Evolutionary conservation across 1,140 invertebrate genomes (phyloP), one percentile per base, ranked within the genome.

Genomic region (Gryon sp.): DNA sequence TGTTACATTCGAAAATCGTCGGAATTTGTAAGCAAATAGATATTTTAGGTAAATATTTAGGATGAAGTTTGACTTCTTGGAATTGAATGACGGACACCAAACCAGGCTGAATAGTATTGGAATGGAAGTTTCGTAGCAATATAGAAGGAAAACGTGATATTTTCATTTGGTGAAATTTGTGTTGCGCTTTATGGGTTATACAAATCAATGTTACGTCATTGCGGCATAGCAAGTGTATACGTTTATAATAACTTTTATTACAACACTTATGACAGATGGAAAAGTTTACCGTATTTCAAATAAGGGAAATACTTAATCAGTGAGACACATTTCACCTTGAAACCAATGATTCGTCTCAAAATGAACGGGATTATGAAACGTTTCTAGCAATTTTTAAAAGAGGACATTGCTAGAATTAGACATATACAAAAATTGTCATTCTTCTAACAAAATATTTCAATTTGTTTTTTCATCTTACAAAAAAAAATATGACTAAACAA

Each of bases 251-350:
- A 40, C 30, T 68, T 68, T 46, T 55, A 55, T 68, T 57, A 57
- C 52, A 40, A 57, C 63, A 68, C 63, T 68, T 55, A 55, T 15
- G 38, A 18, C 48, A 66, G 12, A 55, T 66, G 50, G 62, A 66
- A 66, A 55, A 55, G 62, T 68, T 40, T 46, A 68, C 38, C 20
- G 4, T 57, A 22, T 48, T 32, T 57, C 32, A n/a, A 57, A 12
- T 43, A 48, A 68, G 63, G 52, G 52, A 68, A 68, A 68, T 30
- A 57, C 63, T 53, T 57, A 68, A 68, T 68, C 63, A 68, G 62
- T 45, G 50, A 55, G 32, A 48, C 50, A 36, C 52, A 55, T 48
- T 57, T 68, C 41, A 68, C 63, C 63, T 68, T 68, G 63, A 68
- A 68, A 48, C 28, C 20, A 53, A 65, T 66, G 50, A 66, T 66